Conservation (phyloP, 1,140 invertebrate species). For the Temnothorax longispinosus region DNA sequence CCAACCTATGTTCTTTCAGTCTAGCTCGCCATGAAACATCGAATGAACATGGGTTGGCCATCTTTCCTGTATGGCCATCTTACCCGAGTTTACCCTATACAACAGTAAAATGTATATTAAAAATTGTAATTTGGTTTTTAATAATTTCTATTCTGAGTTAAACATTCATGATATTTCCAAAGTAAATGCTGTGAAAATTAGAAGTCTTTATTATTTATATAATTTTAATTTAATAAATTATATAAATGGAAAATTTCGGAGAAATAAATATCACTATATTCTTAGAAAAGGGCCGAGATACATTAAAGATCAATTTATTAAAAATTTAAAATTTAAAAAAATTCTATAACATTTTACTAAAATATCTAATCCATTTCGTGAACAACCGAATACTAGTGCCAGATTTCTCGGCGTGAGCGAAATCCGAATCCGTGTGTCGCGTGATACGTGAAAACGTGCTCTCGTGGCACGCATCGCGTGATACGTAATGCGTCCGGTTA, state of each 20-base stretch:
- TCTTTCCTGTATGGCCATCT: too few relatives aligned
- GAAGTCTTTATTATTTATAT: background rate
- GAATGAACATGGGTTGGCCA: too few relatives aligned
- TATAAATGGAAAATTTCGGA: background rate
- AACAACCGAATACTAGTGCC: conserved; percentile 1
- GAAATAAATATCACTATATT: background rate
- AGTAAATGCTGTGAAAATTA: background rate
- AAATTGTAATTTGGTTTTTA: background rate
- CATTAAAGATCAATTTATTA: background rate
- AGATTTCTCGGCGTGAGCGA: conserved; percentile 47
- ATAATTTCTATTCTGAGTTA: background rate
- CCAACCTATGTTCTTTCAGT: too few relatives aligned
- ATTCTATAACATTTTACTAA: conserved; percentile 6
- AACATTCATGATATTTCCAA: background rate
- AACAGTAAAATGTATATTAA: background rate
- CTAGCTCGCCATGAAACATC: too few relatives aligned
- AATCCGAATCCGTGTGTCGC: conserved; percentile 65
- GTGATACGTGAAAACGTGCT: conserved; percentile 60
- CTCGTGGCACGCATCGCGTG: conserved; percentile 20
- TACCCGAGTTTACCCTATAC: too few relatives aligned
- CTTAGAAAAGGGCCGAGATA: background rate
- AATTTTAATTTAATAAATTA: conserved; percentile 4
- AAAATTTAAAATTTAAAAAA: background rate
- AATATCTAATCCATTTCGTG: conserved; percentile 37
- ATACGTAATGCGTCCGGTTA: background rate